Evolutionary conservation across 2,888 invertebrate species (phyloP).

Genomic region (Morpho helenor): DNA sequence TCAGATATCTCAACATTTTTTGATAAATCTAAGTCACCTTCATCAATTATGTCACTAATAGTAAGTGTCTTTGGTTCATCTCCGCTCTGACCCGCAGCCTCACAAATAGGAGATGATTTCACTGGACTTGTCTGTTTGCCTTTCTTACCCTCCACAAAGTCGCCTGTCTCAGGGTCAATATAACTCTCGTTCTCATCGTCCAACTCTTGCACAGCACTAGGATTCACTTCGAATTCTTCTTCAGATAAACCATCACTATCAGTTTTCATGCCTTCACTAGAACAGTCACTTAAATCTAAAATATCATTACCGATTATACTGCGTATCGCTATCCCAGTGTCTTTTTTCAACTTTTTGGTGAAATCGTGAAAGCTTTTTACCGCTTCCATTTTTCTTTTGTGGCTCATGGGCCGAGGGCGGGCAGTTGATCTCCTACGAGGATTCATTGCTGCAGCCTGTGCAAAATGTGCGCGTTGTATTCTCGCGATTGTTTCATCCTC

Average conservation of each 20-base stretch:
- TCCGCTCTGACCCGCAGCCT: constrained; percentile 19
- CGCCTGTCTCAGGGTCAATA: constrained; percentile 74
- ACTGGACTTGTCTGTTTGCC: constrained; percentile 30
- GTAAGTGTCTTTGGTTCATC: constrained; percentile 65
- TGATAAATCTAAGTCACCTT: constrained; percentile 64
- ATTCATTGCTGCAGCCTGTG: constrained; percentile 68
- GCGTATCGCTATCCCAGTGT: constrained; percentile 71
- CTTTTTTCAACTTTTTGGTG: constrained; percentile 74
- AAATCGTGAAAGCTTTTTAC: constrained; percentile 73
- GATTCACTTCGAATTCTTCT: constrained; percentile 71
- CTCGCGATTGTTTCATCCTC: constrained; percentile 72
- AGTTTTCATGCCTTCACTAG: constrained; percentile 65
- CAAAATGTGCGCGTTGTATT: constrained; percentile 70
- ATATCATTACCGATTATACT: constrained; percentile 71
- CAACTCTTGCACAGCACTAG: constrained; percentile 65
- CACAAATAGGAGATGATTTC: constrained; percentile 19
- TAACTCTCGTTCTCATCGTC: constrained; percentile 72
- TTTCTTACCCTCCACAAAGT: constrained; percentile 56
- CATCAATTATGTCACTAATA: constrained; percentile 72
- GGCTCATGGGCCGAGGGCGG: constrained; percentile 64
- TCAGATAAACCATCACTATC: constrained; percentile 75
- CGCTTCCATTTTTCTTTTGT: constrained; percentile 74
- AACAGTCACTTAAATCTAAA: constrained; percentile 70
- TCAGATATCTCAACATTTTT: constrained; percentile 75
- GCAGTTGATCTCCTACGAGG: constrained; percentile 56